Evolutionary conservation across 2,888 invertebrate species (phyloP).

Genomic region (Drosophila robusta): DNA sequence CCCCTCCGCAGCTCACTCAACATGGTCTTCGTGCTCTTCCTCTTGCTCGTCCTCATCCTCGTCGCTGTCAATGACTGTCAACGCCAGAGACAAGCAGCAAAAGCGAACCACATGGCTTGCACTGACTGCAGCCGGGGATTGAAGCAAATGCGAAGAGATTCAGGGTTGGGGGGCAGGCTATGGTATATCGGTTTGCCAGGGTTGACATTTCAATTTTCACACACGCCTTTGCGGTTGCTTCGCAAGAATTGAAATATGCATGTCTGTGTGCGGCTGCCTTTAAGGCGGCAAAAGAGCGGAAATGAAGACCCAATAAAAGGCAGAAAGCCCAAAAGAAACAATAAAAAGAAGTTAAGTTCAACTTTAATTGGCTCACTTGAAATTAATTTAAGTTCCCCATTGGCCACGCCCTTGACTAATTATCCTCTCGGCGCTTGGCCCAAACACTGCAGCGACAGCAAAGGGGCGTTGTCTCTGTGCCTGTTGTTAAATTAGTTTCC

Average conservation of each 20-base stretch:
- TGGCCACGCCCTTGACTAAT: conserved; percentile 45
- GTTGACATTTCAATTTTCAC: conserved; percentile 71
- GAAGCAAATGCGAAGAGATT: background rate
- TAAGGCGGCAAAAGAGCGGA: conserved; percentile 55
- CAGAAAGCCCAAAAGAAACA: conserved; percentile 15
- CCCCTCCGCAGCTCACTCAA: background rate
- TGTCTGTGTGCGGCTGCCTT: conserved; percentile 29
- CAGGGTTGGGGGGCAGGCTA: background rate
- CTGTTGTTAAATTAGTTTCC: conserved; percentile 23
- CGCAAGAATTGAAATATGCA: conserved; percentile 37
- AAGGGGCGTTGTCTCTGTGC: conserved; percentile 48
- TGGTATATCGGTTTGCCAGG: conserved; percentile 1
- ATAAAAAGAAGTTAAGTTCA: background rate
- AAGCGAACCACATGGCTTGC: conserved; percentile 60
- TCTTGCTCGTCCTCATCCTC: conserved; percentile 8
- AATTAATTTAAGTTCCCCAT: conserved; percentile 44
- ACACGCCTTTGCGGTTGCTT: conserved; percentile 54
- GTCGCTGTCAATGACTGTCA: conserved; percentile 76
- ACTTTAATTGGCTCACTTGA: conserved; percentile 46
- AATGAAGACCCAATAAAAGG: conserved; percentile 73
- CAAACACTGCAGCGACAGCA: conserved; percentile 57
- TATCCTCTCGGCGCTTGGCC: conserved; percentile 41
- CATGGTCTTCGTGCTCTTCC: conserved; percentile 11
- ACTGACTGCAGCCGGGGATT: conserved; percentile 33
- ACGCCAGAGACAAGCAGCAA: conserved; percentile 64